Evolutionary conservation across 2,113 vertebrate genomes (phyloP), one percentile per base, ranked within the genome.

Genomic region (Stigmatopora argus): DNA sequence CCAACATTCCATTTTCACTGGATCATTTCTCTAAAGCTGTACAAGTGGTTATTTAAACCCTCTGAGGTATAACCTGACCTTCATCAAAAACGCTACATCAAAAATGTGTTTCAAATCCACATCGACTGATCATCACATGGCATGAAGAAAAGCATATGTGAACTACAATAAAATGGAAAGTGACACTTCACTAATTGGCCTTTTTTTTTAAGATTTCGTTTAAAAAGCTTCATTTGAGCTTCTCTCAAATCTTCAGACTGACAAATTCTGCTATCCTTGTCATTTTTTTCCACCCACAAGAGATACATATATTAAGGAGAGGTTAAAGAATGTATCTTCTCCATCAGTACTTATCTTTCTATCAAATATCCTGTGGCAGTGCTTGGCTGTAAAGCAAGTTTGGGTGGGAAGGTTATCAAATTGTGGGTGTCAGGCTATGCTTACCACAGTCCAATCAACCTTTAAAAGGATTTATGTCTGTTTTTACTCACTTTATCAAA

Each of bases 361-460:
- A 87, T 91, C 89, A 89, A 87, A 86, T 89, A 89, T 91, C 84
- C 87, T 85, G 80, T 75, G 75, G 82, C 74, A 69, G 62, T 64
- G 80, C 59, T 61, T 61, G 59, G 38, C 41, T 45, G 67, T 67
- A 64, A 73, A 77, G 78, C 63, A 51, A 75, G 80, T 71, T 78
- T 79, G 88, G 86, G 88, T 90, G 87, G 83, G 73, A 80, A 90
- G 88, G 90, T 90, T 91, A 90, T 91, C 86, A 85, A 82, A 81
- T 73, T 77, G 70, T 81, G 72, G 74, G 75, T 82, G 79, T 81
- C 85, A 89, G 80, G 82, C 72, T 64, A 67, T 89, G 88, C 90
- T 85, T 71, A 74, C 89, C 89, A 87, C 84, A 85, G 78, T 90
- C 85, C 87, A 89, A 88, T 85, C 84, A 83, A 72, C 83, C 81